Base-by-base conservation (phyloP, 2,888 invertebrate genomes). In the Dicyrtoma fusca region DNA sequence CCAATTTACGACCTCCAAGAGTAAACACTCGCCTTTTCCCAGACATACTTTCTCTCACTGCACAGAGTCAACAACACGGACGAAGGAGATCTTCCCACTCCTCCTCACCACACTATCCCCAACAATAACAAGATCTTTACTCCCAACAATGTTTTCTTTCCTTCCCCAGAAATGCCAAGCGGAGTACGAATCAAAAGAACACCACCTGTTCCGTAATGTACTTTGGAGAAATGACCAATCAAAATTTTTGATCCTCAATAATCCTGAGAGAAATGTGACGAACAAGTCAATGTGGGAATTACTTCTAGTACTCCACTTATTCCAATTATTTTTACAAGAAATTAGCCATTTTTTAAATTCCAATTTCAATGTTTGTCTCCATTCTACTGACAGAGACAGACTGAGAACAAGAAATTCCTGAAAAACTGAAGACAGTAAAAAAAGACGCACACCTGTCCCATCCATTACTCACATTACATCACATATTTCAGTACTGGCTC, bases 1-100 rank as follows among this genome's bases (percentile, higher is more conserved):
- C 79, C 74, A 78, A 74, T 75, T 79, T 80, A 75, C 80, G 80
- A 74, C 80, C 80, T 51, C 80, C 80, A 65, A 80, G 77, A 68
- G 80, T 75, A 76, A 80, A 80, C 53, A 80, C 79, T 71, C 79
- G 75, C 53, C 78, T 74, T 76, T 80, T 80, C 63, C 78, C 80
- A 69, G 80, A 80, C 80, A 80, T 79, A 62, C 65, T 64, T 74
- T 64, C n/a, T 62, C 71, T 74, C 66, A 49, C 63, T n/a, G 64
- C 68, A 69, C 66, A 65, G 69, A 72, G 69, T 49, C 49, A 47
- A 13, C 49, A 49, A 55, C 45, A 25, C 11, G 10, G 63, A 63
- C 63, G 47, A 63, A 49, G 53, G 19, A 17, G 19, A 53, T n/a
- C 51, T 51, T n/a, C 51, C 51, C 17, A 6, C 51, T 51, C 51